These are phyloP conservation scores for Acinonyx jubatus DNA, from an alignment of 2,113 vertebrate species.

Conservation along the genomic window DNA sequence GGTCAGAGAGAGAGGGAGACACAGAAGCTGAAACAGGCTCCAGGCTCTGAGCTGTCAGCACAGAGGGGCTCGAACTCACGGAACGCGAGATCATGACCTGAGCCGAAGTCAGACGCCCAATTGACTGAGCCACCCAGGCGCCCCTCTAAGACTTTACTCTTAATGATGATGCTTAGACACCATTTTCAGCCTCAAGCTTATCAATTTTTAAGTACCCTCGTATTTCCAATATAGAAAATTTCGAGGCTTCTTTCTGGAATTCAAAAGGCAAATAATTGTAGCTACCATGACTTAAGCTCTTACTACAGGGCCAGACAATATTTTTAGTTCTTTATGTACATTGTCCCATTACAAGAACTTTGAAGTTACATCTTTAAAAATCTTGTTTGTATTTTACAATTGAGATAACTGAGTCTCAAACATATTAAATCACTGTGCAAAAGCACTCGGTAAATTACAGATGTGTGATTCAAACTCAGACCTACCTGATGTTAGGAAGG, in stretches of 20 bases:
- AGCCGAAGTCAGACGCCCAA: no score
- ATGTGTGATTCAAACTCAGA: neutral
- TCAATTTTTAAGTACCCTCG: neutral
- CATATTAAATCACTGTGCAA: neutral
- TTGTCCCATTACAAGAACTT: neutral
- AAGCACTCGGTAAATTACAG: neutral
- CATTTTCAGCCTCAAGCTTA: neutral
- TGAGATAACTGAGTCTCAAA: neutral
- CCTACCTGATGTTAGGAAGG: neutral
- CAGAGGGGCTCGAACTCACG: no score
- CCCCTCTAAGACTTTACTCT: neutral
- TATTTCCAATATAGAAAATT: slow-evolving; percentile 40
- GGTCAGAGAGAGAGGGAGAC: no score
- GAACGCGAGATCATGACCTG: no score
- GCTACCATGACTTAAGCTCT: neutral
- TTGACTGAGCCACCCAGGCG: no score
- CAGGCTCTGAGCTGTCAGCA: no score
- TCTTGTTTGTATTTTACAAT: neutral
- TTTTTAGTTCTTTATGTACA: neutral
- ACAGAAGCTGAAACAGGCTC: no score
- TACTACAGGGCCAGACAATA: neutral
- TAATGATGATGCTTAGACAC: neutral
- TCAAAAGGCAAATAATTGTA: slow-evolving; percentile 40
- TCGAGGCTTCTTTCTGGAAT: neutral
- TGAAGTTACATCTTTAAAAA: neutral